These are phyloP conservation scores for Paelopatides confundens DNA, from an alignment of 53 echinoderm and acorn worm species.

Conservation along the genomic window DNA sequence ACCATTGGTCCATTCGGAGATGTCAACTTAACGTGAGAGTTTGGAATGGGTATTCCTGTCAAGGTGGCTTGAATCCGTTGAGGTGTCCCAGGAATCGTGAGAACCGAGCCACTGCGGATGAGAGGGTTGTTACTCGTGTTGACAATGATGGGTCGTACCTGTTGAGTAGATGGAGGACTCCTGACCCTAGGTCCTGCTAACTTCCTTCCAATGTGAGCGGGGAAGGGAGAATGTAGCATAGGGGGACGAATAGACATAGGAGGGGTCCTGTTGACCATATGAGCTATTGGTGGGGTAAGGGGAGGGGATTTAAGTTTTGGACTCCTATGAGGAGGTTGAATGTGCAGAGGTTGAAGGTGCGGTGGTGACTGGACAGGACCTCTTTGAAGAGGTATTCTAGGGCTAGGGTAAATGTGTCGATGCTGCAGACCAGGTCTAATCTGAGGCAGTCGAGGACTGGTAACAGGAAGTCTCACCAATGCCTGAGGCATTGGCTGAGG, in stretches of 20 bases:
- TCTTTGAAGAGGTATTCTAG: slow-evolving; percentile 38
- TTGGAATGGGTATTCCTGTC: slow-evolving; percentile 8
- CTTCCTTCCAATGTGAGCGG: slow-evolving; percentile 10
- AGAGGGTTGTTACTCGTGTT: background rate
- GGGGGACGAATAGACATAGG: slow-evolving; percentile 10
- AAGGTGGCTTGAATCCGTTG: slow-evolving; percentile 31
- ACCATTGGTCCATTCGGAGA: slow-evolving; percentile 21
- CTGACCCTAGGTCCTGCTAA: slow-evolving; percentile 56
- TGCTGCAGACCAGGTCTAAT: background rate
- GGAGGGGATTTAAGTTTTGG: slow-evolving; percentile 61
- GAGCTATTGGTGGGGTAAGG: slow-evolving; percentile 55
- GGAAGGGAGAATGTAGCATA: slow-evolving; percentile 36
- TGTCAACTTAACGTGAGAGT: slow-evolving; percentile 3
- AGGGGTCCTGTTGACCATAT: slow-evolving; percentile 44
- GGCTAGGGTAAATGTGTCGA: slow-evolving; percentile 2
- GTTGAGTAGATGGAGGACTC: slow-evolving; percentile 40
- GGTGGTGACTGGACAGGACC: background rate
- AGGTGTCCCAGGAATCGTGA: slow-evolving; percentile 27
- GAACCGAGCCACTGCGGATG: slow-evolving; percentile 19
- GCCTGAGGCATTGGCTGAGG: slow-evolving; percentile 40
- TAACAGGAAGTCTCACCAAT: slow-evolving; percentile 31
- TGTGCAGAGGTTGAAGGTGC: slow-evolving; percentile 41
- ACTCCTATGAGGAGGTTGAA: slow-evolving; percentile 61
- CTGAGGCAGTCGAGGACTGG: slow-evolving; percentile 4
- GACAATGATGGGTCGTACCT: slow-evolving; percentile 44